phyloP scores from a whole-genome alignment of 2,113 vertebrate genomes.

The Ochotona princeps region DNA sequence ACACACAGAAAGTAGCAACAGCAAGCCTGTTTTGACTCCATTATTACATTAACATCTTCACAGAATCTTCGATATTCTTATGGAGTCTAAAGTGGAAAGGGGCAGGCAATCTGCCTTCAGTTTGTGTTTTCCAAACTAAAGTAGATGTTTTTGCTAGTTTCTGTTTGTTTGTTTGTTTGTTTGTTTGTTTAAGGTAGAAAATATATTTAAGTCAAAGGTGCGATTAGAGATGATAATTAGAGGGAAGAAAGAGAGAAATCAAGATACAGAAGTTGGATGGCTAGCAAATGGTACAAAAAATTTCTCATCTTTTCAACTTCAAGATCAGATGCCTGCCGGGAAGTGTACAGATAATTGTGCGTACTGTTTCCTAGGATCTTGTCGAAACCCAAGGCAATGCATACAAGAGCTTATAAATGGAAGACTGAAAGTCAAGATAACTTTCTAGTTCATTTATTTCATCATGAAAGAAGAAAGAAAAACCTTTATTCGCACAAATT shows the following conservation, averaged over 20 bases:
- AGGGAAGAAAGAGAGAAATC: background rate
- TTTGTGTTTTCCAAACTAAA: background rate
- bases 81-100: background rate
- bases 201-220: background rate
- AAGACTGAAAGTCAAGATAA: background rate
- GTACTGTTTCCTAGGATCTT: background rate
- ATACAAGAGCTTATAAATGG: background rate
- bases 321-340: background rate
- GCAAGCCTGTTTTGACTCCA: background rate
- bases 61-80: background rate
- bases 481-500: background rate
- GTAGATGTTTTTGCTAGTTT: background rate
- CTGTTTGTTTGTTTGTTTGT: no score
- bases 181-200: background rate
- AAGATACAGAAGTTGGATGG: background rate
- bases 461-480: conserved; percentile 29
- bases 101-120: background rate
- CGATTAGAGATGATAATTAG: background rate
- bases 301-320: background rate
- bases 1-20: background rate
- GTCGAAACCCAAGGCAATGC: background rate
- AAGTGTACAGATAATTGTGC: background rate
- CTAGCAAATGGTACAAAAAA: background rate
- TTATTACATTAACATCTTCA: background rate
- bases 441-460: background rate